phyloP scores from a whole-genome alignment of 1,140 invertebrate genomes.

The Lepidurus packardi region DNA sequence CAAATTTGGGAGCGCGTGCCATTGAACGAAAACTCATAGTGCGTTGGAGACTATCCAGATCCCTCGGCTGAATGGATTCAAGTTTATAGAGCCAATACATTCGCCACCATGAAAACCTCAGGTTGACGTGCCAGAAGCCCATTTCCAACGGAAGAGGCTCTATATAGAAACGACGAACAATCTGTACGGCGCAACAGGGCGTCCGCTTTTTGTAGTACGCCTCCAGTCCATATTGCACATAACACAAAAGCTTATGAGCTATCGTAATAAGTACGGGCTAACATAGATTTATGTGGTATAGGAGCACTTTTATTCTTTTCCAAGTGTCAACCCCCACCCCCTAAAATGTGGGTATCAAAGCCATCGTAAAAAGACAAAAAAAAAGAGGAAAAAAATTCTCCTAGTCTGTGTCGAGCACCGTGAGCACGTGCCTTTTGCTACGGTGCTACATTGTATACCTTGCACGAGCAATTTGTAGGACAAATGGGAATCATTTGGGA shows the following conservation, averaged over 20 bases:
- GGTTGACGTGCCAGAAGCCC: neutral
- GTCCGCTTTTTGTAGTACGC: neutral
- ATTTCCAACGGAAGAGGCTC: neutral
- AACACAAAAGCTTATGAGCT: neutral
- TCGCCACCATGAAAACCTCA: neutral
- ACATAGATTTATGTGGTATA: neutral
- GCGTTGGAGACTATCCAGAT: neutral
- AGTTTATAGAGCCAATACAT: neutral
- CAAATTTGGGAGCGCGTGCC: neutral
- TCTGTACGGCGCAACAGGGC: conserved; percentile 4
- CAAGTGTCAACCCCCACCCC: neutral
- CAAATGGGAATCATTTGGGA: conserved; percentile 16
- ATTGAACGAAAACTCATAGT: neutral
- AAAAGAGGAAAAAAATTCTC: neutral
- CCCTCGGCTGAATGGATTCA: neutral
- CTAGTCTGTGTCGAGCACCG: neutral
- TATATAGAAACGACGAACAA: neutral
- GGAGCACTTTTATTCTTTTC: neutral
- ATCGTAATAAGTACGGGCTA: neutral
- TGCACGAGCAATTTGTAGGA: conserved; percentile 15
- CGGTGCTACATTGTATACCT: conserved; percentile 7
- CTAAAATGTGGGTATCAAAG: neutral
- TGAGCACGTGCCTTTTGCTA: neutral
- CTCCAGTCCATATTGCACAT: neutral
- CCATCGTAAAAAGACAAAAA: neutral